These are phyloP conservation scores for Tethya wilhelma DNA, from an alignment of 37 sponge, comb jelly and placozoan genomes.

Conservation along the genomic window DNA sequence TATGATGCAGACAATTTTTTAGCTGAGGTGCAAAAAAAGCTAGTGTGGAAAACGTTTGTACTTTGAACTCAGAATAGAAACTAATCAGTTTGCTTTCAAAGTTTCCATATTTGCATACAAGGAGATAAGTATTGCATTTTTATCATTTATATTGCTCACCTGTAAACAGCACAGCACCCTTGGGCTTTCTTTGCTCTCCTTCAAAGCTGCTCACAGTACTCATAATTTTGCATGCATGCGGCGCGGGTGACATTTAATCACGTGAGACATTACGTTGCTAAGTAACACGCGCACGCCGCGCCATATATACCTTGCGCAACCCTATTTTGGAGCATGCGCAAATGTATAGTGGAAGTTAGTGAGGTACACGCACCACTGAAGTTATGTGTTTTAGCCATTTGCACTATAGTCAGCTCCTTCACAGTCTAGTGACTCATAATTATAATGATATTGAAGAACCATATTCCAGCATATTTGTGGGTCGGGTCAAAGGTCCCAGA, in stretches of 20 bases:
- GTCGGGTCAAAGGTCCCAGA: slow-evolving; percentile 65
- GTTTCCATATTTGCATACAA: too few species aligned
- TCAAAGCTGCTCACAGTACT: slow-evolving; percentile 35
- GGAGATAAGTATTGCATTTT: background rate
- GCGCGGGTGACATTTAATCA: too few species aligned
- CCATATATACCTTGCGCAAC: background rate
- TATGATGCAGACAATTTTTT: too few species aligned
- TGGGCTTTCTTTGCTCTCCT: slow-evolving; percentile 7
- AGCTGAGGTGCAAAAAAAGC: background rate
- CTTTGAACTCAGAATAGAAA: too few species aligned
- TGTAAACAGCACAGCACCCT: slow-evolving; percentile 75
- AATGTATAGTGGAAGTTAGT: too few species aligned
- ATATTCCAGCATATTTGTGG: slow-evolving; percentile 34
- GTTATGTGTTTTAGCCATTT: too few species aligned
- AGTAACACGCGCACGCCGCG: background rate
- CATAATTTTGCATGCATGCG: too few species aligned
- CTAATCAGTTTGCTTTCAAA: too few species aligned
- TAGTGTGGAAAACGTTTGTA: background rate
- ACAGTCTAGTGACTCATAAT: too few species aligned
- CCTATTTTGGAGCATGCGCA: background rate
- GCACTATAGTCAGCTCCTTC: too few species aligned
- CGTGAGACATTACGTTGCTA: background rate
- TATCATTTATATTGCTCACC: slow-evolving; percentile 25
- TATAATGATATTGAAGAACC: too few species aligned
- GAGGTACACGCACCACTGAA: too few species aligned